Percentiles rank a stretch among this genome's conserved stretches.
phyloP scores from a whole-genome alignment of 2,888 invertebrate species.

The Barypeithes pellucidus region DNA sequence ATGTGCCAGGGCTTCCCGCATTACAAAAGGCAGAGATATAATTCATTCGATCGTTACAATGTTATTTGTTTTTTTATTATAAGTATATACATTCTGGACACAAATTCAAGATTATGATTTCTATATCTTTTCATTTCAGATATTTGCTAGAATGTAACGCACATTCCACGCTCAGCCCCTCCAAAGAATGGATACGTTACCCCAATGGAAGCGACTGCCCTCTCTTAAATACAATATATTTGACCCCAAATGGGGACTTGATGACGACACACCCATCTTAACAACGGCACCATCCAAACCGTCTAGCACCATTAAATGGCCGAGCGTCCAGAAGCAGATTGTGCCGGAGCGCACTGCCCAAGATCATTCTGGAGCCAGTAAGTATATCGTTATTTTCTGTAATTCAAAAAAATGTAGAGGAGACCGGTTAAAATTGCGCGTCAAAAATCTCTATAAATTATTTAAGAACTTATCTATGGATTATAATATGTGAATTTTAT shows the following conservation, averaged over 20 bases:
- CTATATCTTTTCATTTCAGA: constrained; percentile 38
- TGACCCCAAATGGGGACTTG: constrained; percentile 39
- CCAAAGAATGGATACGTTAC: constrained; percentile 37
- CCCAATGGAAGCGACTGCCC: constrained; percentile 48
- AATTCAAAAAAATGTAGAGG: too few relatives aligned
- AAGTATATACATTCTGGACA: too few relatives aligned
- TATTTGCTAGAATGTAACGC: constrained; percentile 31
- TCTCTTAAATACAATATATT: constrained; percentile 30
- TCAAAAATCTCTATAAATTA: too few relatives aligned
- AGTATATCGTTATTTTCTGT: too few relatives aligned
- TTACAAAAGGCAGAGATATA: too few relatives aligned
- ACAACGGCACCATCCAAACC: constrained; percentile 18
- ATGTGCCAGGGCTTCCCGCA: too few relatives aligned
- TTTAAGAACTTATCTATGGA: too few relatives aligned
- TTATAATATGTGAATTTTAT: too few relatives aligned
- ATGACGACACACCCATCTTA: constrained; percentile 28
- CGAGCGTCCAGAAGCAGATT: constrained; percentile 45
- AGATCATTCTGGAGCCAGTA: constrained; percentile 19
- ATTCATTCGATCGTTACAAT: too few relatives aligned
- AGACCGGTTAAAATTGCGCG: too few relatives aligned
- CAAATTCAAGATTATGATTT: too few relatives aligned
- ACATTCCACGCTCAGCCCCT: background rate
- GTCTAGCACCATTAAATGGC: constrained; percentile 37
- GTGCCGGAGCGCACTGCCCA: background rate
- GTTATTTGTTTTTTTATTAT: too few relatives aligned